Percentiles rank a stretch among this genome's conserved stretches.
Evolutionary conservation across 2,797 vertebrate species (phyloP).

Genomic region (Ataeniobius toweri): DNA sequence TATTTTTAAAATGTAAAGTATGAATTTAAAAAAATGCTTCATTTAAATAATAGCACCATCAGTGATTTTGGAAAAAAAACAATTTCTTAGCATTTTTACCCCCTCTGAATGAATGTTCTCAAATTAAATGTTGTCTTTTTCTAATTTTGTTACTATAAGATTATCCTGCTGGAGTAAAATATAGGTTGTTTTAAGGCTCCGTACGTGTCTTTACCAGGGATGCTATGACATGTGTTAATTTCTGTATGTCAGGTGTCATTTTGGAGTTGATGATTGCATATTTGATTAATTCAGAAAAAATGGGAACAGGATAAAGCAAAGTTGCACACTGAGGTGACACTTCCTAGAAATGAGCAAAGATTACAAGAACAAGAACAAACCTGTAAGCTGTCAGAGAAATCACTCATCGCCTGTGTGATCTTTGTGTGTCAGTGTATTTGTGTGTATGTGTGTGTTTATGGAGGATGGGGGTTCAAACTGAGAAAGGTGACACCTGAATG

Average conservation of each 20-base stretch:
- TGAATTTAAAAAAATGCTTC: not conserved
- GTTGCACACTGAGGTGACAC: slow-evolving; percentile 28
- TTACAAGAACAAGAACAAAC: slow-evolving; percentile 32
- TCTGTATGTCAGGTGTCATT: not conserved
- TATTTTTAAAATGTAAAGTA: not conserved
- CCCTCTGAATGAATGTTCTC: not conserved
- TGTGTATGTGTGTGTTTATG: not conserved
- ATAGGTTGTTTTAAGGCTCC: too few relatives aligned
- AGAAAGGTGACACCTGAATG: slow-evolving; percentile 45
- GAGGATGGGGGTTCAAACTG: slow-evolving; percentile 7
- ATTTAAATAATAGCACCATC: too few relatives aligned
- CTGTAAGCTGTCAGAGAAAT: slow-evolving; percentile 28
- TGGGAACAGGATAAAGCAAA: slow-evolving; percentile 7
- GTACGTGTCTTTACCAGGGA: too few relatives aligned
- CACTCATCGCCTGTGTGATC: slow-evolving; percentile 33
- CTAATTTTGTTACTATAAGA: too few relatives aligned
- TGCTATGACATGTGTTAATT: too few relatives aligned
- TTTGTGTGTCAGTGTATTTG: not conserved
- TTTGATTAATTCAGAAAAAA: slow-evolving; percentile 20
- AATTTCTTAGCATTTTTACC: not conserved
- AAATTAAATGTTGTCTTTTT: not conserved
- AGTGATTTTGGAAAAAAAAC: not conserved
- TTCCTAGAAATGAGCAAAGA: slow-evolving; percentile 44
- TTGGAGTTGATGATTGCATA: not conserved
- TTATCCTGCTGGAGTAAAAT: too few relatives aligned